phyloP scores from a whole-genome alignment of 2,797 vertebrate species.

The Crenichthys baileyi region DNA sequence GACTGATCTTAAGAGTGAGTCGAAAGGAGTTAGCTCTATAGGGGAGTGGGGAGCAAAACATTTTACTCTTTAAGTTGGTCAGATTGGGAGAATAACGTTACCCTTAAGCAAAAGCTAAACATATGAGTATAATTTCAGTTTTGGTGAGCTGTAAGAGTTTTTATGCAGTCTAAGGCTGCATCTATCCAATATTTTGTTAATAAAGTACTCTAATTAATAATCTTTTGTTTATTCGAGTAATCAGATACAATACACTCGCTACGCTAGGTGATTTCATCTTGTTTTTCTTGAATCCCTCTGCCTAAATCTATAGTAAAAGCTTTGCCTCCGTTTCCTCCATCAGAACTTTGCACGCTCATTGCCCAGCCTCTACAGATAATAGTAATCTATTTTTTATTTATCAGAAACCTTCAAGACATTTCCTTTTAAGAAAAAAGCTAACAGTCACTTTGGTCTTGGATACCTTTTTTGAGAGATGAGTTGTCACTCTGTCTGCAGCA shows the following conservation, averaged over 20 bases:
- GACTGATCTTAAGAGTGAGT: conserved; percentile 38
- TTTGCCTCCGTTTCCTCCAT: too few species aligned
- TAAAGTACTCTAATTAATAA: too few species aligned
- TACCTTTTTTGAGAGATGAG: neutral
- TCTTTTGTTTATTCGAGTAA: too few species aligned
- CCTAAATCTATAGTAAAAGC: neutral
- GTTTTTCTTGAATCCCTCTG: neutral
- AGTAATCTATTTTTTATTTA: neutral
- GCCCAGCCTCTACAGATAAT: neutral
- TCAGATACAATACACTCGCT: too few species aligned
- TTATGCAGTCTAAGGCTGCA: neutral
- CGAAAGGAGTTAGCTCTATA: conserved; percentile 36
- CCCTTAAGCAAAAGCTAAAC: neutral
- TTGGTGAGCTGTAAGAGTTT: neutral
- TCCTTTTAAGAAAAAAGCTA: neutral
- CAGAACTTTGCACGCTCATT: neutral
- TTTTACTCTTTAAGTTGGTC: neutral
- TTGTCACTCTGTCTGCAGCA: neutral
- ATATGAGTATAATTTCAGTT: neutral
- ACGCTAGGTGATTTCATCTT: neutral
- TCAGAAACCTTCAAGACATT: neutral
- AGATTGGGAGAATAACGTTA: neutral
- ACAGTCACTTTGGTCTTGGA: neutral
- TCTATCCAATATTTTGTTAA: neutral
- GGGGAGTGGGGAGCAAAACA: neutral